These are phyloP conservation scores for Hexactinellida sp. DNA, from an alignment of 37 sponge, comb jelly and placozoan species.

Conservation along the genomic window DNA sequence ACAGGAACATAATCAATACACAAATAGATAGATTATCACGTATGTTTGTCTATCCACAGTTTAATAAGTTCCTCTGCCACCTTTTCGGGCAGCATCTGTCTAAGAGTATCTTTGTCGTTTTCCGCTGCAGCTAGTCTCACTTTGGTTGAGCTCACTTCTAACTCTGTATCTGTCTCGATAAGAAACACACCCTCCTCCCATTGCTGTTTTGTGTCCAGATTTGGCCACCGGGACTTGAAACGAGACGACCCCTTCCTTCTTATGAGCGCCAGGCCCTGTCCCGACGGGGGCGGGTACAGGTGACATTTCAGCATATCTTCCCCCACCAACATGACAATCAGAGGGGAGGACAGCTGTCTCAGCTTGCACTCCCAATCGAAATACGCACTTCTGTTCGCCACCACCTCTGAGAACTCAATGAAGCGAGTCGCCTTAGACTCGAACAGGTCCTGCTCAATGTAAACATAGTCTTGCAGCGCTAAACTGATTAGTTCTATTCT, in stretches of 20 bases:
- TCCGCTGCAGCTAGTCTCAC: neutral
- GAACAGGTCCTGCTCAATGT: neutral
- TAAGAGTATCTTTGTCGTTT: neutral
- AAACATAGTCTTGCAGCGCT: neutral
- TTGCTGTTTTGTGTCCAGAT: neutral
- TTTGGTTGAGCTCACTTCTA: neutral
- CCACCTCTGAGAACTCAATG: neutral
- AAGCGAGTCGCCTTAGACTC: neutral
- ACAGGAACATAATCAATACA: no score
- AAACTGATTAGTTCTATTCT: neutral
- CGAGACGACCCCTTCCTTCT: neutral
- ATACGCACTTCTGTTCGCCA: neutral
- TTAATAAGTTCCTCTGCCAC: neutral
- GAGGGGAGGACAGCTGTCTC: neutral
- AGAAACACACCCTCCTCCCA: neutral
- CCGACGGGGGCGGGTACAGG: neutral
- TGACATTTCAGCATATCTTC: neutral
- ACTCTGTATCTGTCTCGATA: neutral
- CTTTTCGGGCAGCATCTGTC: neutral
- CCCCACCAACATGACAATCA: neutral
- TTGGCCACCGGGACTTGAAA: neutral
- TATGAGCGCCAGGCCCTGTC: neutral
- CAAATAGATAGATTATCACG: no score
- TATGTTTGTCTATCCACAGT: neutral
- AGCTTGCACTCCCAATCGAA: neutral